Evolutionary conservation across 2,113 vertebrate genomes (phyloP), one percentile per base, ranked within the genome.

Genomic region (Limnothrissa miodon): DNA sequence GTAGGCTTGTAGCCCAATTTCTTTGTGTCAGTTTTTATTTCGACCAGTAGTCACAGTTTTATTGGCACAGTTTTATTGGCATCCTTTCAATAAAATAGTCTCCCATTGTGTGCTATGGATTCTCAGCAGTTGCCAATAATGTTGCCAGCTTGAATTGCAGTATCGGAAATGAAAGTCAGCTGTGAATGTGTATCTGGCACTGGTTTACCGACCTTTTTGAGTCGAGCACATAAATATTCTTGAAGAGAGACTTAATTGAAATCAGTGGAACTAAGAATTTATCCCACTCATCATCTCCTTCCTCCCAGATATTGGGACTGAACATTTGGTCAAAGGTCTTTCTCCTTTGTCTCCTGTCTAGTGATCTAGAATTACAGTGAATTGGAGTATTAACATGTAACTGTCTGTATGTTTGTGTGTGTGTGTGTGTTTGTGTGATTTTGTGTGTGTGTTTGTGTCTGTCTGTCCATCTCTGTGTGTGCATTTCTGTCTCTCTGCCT

Each of bases 361-460:
- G 4, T 29, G 66, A 74, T 33, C 15, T 74, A 4, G 29, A 74
- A 74, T 74, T 74, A 39, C 29, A 74, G 29, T 74, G 29, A 17
- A 17, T 5, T 33, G 25, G 25, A 74, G 29, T 74, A 36, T 36
- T 17, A 36, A 36, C 36, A 42, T 42, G 42, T 42, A 42, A 4
- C 42, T 42, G 42, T 42, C 2, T 42, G 42, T 42, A 6, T 42
- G 2, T 42, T 2, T 42, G 42, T 42, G 42, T 42, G 42, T 42
- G 42, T 42, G 42, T 42, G 42, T 42, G 19, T 79, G 21, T 66
- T 2, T 86, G 6, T 81, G 19, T n/a, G n/a, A n/a, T n/a, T n/a
- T n/a, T 83, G 33, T 84, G 5, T 85, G 17, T 83, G 1, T 82
- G 25, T 70, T 79, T 86, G 19, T 79, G 21, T 66, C 2, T 86